A percentile compares a stretch with the other conserved stretches of the same genome.
These are phyloP conservation scores for Stigmatopora argus DNA, from an alignment of 2,113 vertebrate genomes.

Conservation along the genomic window DNA sequence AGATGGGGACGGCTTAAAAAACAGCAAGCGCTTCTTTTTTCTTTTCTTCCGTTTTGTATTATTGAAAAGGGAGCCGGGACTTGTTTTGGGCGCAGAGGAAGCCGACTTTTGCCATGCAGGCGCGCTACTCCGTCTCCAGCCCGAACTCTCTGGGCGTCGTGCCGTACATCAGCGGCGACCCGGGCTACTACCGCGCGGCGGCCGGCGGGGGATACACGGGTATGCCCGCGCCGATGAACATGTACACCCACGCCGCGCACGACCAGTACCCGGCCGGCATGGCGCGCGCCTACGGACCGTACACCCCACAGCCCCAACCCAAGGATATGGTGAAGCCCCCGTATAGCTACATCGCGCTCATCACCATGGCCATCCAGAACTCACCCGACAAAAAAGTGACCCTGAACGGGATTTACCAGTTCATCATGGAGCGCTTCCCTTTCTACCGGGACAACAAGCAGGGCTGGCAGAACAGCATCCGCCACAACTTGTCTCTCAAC, in stretches of 20 bases:
- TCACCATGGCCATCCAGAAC: conserved; percentile 96
- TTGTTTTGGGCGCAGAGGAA: conserved; percentile 34
- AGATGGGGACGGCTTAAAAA: conserved; percentile 67
- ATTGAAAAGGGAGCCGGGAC: conserved; percentile 18
- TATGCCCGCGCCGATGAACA: conserved; percentile 93
- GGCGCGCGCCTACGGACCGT: conserved; percentile 90
- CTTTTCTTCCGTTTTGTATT: conserved; percentile 7
- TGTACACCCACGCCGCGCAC: conserved; percentile 92
- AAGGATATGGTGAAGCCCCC: conserved; percentile 98
- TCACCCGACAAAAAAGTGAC: conserved; percentile 94
- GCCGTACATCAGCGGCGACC: conserved; percentile 91
- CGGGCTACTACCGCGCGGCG: conserved; percentile 88
- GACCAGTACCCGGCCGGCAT: conserved; percentile 91
- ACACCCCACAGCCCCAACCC: conserved; percentile 90
- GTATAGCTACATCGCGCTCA: conserved; percentile 94
- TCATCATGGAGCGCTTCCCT: conserved; percentile 92
- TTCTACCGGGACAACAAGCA: conserved; percentile 92
- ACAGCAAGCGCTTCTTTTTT: background rate
- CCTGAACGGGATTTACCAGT: conserved; percentile 94
- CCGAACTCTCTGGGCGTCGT: conserved; percentile 96
- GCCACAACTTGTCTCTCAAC: conserved; percentile 91
- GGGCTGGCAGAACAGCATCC: conserved; percentile 90
- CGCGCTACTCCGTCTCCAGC: conserved; percentile 94
- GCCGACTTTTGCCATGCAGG: conserved; percentile 81
- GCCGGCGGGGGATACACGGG: conserved; percentile 89